Evolutionary conservation across 2,113 vertebrate species (phyloP).

Genomic region (Misgurnus anguillicaudatus): DNA sequence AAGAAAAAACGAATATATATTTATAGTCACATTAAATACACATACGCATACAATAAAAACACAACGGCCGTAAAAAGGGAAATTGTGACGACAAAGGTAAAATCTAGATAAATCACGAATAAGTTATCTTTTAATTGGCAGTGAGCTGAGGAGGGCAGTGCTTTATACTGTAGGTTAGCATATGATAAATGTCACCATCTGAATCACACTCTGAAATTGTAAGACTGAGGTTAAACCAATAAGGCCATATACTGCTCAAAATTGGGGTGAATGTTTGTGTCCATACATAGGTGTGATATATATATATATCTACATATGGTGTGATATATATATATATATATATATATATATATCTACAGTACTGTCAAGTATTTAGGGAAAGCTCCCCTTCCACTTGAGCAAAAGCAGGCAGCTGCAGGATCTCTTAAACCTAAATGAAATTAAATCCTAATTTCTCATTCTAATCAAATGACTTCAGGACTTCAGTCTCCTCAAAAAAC

Average conservation of each 20-base stretch:
- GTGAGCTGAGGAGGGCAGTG: neutral
- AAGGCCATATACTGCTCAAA: neutral
- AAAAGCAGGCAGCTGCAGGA: too few species aligned
- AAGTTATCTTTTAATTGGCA: neutral
- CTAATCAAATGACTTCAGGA: too few species aligned
- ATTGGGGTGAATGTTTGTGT: neutral
- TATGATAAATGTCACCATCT: neutral
- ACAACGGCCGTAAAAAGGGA: neutral
- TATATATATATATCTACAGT: too few species aligned
- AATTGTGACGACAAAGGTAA: neutral
- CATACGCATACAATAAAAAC: neutral
- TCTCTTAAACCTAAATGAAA: too few species aligned
- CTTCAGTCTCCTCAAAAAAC: too few species aligned
- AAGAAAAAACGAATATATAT: neutral
- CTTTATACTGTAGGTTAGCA: neutral
- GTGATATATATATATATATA: too few species aligned
- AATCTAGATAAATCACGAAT: neutral
- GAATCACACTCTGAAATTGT: neutral
- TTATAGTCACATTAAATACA: slow-evolving; percentile 14
- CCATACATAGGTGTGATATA: too few species aligned
- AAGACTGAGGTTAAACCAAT: neutral
- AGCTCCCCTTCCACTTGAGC: too few species aligned
- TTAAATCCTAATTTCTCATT: too few species aligned
- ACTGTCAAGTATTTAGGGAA: too few species aligned
- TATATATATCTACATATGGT: too few species aligned